Base-by-base conservation (phyloP, 64 coral and sea anemone genomes). In the Pocillopora damicornis region DNA sequence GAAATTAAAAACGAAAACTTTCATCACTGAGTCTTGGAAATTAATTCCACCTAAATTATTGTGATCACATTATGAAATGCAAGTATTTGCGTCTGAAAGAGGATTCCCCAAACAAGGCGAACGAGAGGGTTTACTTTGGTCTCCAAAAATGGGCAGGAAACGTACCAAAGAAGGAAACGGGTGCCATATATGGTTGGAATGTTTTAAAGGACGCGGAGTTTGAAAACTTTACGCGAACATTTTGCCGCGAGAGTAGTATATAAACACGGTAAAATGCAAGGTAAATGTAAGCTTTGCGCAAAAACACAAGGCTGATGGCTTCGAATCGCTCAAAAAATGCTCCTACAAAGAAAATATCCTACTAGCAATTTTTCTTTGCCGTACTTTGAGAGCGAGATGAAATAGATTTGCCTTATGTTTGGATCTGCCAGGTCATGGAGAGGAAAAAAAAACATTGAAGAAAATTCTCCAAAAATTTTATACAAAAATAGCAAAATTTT, bases 161-260 rank as follows among this genome's bases (percentile, higher is more conserved):
- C 64, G 82, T 22, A 74, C 97, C 97, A 95, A 95, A 99, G 86
- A 99, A 95, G 95, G 97, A 89, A 93, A 99, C 81, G 72, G 88
- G 78, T 83, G 90, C 97, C 97, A 92, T 99, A 99, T 99, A 95
- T 99, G 97, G 97, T 82, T 86, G 93, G 90, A 92, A 93, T 92
- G 93, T 82, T 62, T 85, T 78, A 98, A 94, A 90, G 85, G 83
- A 95, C 72, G 89, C 97, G 82, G 90, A 95, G 85, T 99, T 95
- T 99, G 90, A 99, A 98, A 91, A 85, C 56, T 66, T 30, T 58
- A 72, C 35, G 64, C 64, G 88, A 83, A 80, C 68, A 59, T 37
- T 66, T 62, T 74, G 37, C 77, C 76, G 86, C 90, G 76, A 92
- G 58, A 91, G 64, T 71, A 83, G 76, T 56, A 73, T 22, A 68